Conservation (phyloP, 2,113 vertebrate species). For the Glaucidium brasilianum region DNA sequence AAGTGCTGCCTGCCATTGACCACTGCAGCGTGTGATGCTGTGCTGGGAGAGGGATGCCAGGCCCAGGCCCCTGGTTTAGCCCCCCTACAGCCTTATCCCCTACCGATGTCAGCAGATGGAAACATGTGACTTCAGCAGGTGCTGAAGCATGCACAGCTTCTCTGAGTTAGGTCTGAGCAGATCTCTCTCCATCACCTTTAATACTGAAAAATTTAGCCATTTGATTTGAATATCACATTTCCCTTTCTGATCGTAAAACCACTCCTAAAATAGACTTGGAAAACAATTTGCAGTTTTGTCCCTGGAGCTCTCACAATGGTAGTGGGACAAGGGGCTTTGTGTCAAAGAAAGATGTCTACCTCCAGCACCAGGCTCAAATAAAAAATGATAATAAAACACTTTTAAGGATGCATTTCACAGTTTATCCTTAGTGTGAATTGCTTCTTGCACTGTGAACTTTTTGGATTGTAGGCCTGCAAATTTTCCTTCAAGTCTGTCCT, state of each 20-base stretch:
- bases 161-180: background rate
- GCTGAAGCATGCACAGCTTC: background rate
- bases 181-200: background rate
- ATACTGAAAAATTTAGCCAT: background rate
- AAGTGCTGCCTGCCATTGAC: fast-evolving
- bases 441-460: conserved; percentile 53
- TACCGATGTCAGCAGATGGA: background rate
- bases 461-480: background rate
- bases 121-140: background rate
- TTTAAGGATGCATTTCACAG: conserved; percentile 63
- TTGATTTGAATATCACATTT: conserved; percentile 24
- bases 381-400: conserved; percentile 57
- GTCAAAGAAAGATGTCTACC: background rate
- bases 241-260: background rate
- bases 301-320: background rate
- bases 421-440: conserved; percentile 65
- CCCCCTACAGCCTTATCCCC: background rate
- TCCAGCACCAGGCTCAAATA: background rate
- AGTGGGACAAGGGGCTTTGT: background rate
- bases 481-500: background rate
- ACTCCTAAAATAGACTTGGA: conserved; percentile 4
- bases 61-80: background rate
- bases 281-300: conserved; percentile 49
- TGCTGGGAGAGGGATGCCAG: background rate
- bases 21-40: background rate